Evolutionary conservation across 2,113 vertebrate genomes (phyloP).

Genomic region (Carollia perspicillata): DNA sequence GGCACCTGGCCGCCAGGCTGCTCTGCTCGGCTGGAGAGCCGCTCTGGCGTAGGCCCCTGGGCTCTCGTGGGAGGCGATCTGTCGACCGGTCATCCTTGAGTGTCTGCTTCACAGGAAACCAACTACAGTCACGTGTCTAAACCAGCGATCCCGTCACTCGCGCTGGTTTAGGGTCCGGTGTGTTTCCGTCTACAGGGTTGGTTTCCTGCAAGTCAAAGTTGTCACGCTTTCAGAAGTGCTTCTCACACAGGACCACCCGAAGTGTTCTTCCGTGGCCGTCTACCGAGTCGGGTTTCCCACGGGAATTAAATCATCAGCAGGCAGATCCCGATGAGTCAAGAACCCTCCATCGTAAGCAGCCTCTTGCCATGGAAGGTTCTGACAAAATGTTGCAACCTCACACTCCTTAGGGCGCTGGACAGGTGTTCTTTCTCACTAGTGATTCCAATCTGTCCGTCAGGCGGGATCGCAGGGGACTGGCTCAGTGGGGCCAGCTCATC

Average conservation of each 20-base stretch:
- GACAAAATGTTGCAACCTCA: not conserved
- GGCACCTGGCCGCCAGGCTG: conserved; percentile 18
- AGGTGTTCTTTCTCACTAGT: not conserved
- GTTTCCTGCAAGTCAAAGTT: conserved; percentile 62
- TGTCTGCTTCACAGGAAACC: conserved; percentile 69
- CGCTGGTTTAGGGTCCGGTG: conserved; percentile 40
- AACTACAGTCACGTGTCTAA: conserved; percentile 66
- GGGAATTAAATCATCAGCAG: conserved; percentile 61
- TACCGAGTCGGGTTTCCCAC: conserved; percentile 35
- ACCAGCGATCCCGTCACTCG: conserved; percentile 54
- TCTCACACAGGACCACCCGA: conserved; percentile 53
- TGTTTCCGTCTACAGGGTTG: conserved; percentile 50
- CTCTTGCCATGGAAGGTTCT: not conserved
- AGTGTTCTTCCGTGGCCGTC: conserved; percentile 54
- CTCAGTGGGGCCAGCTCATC: too few species aligned
- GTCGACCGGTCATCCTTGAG: conserved; percentile 60
- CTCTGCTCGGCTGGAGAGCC: conserved; percentile 32
- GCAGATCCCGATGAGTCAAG: not conserved
- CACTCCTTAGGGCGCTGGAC: not conserved
- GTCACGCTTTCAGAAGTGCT: conserved; percentile 64
- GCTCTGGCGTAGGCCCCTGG: conserved; percentile 30
- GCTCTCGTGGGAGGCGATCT: conserved; percentile 61
- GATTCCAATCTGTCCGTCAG: not conserved
- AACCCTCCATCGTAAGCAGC: not conserved
- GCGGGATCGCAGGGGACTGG: not conserved